Conservation (phyloP, 2,888 invertebrate species). For the Choristoneura rosaceana region DNA sequence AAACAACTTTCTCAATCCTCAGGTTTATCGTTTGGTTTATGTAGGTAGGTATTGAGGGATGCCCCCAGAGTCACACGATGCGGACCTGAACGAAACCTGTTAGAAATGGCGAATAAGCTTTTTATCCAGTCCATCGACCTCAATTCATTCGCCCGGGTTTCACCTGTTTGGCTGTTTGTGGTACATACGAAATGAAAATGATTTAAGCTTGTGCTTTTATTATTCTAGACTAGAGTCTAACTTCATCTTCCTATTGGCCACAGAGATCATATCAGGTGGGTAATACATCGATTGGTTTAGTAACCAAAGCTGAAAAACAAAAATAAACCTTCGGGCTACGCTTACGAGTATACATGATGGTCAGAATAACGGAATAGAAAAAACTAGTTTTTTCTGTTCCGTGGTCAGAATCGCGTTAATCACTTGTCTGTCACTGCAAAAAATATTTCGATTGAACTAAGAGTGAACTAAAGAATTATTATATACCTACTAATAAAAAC, state of each 20-base stretch:
- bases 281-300: too few species aligned
- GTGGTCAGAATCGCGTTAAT: too few species aligned
- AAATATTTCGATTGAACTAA: too few species aligned
- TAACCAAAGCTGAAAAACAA: too few species aligned
- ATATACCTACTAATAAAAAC: too few species aligned
- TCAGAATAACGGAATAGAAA: too few species aligned
- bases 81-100: constrained; percentile 34
- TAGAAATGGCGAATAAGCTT: constrained; percentile 40
- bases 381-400: too few species aligned
- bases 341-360: background rate
- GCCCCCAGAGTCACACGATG: background rate
- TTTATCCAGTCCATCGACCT: constrained; percentile 31
- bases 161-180: constrained; percentile 20
- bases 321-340: too few species aligned
- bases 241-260: too few species aligned
- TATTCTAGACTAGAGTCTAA: background rate
- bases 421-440: too few species aligned
- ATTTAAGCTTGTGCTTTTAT: background rate
- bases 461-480: too few species aligned
- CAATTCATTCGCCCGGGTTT: constrained; percentile 25
- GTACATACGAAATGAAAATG: background rate
- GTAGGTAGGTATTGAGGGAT: background rate
- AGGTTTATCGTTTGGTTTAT: constrained; percentile 7
- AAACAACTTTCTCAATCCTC: constrained; percentile 29
- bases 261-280: too few species aligned